Evolutionary conservation across 1,140 invertebrate species (phyloP).

Genomic region (Lordiphosa collinella): DNA sequence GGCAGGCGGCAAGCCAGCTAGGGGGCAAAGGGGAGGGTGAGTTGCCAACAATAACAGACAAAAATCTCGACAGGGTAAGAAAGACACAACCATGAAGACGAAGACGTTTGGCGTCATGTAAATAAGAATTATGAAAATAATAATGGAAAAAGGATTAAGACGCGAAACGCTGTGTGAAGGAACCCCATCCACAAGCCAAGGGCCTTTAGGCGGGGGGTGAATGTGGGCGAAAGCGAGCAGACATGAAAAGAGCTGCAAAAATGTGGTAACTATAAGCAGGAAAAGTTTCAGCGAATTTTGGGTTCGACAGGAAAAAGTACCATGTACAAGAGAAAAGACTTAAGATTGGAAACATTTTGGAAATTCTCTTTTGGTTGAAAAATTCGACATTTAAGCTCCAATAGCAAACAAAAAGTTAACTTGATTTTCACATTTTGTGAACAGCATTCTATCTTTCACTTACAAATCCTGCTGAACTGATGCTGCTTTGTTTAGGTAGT

Average conservation of each 20-base stretch:
- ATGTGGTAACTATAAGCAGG: slow-evolving; percentile 35
- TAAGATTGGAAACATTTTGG: no score
- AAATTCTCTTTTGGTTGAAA: no score
- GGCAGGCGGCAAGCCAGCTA: slow-evolving; percentile 24
- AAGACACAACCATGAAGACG: slow-evolving; percentile 16
- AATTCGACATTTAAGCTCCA: no score
- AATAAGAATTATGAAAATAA: slow-evolving; percentile 80
- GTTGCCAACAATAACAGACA: slow-evolving; percentile 50
- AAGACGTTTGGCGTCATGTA: slow-evolving; percentile 74
- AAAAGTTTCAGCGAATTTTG: background rate
- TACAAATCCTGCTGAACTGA: no score
- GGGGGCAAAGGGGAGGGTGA: slow-evolving; percentile 14
- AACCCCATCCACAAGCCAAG: slow-evolving; percentile 3
- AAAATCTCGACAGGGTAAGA: slow-evolving; percentile 44
- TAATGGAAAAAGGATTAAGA: slow-evolving; percentile 80
- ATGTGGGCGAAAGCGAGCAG: slow-evolving; percentile 13
- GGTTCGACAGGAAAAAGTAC: background rate
- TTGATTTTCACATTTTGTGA: no score
- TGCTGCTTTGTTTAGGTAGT: no score
- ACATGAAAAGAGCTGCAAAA: slow-evolving; percentile 56
- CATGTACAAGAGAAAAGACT: no score
- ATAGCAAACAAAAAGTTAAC: no score
- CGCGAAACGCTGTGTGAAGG: slow-evolving; percentile 38
- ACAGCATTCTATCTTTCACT: no score
- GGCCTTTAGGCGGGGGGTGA: slow-evolving; percentile 1